Base-by-base conservation (phyloP, 2,113 vertebrate species). In the Eulacestoma nigropectus region DNA sequence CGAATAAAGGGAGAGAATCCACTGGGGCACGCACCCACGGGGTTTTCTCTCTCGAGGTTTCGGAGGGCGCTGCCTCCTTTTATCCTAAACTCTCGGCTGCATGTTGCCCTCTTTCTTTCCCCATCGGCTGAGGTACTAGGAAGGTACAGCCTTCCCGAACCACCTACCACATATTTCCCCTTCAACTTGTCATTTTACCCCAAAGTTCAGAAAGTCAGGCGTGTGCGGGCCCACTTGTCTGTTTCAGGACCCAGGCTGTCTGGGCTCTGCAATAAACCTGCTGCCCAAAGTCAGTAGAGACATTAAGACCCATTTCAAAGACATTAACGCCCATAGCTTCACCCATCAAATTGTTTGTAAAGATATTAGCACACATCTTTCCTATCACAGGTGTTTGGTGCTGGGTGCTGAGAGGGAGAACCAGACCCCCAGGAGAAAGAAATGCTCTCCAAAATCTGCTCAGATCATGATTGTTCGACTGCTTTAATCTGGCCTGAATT, bases 11-110 rank as follows among this genome's bases (percentile, higher is more conserved):
- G 46, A 35, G n/a, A 57, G 35, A 35, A 16, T 52, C 16, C 67
- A 30, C 26, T 2, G 2, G 15, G 20, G 6, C 7, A 37, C 26
- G 14, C 8, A 2, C 14, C 32, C 1, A 0, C 4, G 0, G 11
- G 20, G 10, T 20, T 60, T 70, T 52, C 37, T 52, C 56, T 62
- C 62, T 64, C 3, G 1, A 20, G 19, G 46, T 60, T 83, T 70
- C 1, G 5, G 6, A 42, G 19, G 35, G 19, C 0, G 1, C 26
- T 60, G 37, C 10, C 26, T 37, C 55, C 26, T 84, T 44, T 44
- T 26, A 62, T 44, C 27, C 33, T 7, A 26, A 72, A 44, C 17
- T 62, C 39, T 16, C 0, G 3, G 21, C 16, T 0, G 0, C 47
- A 22, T 0, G 1, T 53, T 46, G 47, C 27, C 9, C 14, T 72